A percentile compares a stretch with the other conserved stretches of the same genome.
Conservation (phyloP, 2,888 invertebrate species). For the Cephus pulcher region DNA sequence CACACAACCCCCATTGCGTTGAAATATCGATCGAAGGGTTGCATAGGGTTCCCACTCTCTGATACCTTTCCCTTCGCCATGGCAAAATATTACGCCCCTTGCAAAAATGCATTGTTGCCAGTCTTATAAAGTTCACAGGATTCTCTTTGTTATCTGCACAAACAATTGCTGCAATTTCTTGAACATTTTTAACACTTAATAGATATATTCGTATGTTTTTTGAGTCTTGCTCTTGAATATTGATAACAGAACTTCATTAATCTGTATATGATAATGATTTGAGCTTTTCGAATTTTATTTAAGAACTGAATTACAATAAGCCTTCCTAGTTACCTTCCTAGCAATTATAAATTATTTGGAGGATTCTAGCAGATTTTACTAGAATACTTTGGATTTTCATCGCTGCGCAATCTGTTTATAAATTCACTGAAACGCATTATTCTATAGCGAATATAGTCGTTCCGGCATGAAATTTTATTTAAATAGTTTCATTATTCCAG, state of each 20-base stretch:
- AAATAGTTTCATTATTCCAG: background rate
- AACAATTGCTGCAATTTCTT: background rate
- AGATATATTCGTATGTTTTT: background rate
- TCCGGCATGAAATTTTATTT: background rate
- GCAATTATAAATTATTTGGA: background rate
- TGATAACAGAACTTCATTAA: background rate
- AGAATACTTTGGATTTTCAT: background rate
- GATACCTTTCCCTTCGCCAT: background rate
- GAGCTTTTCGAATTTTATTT: background rate
- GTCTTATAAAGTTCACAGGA: background rate
- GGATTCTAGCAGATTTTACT: background rate
- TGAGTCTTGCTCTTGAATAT: background rate
- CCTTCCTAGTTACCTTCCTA: background rate
- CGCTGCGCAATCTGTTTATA: background rate
- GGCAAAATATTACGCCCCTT: background rate
- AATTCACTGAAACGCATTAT: background rate
- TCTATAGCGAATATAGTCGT: background rate
- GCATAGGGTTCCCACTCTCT: conserved; percentile 27
- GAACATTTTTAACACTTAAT: background rate
- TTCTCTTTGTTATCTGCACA: background rate
- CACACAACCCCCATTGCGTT: conserved; percentile 36
- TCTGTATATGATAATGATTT: too few relatives aligned
- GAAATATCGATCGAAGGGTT: conserved; percentile 46
- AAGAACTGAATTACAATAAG: background rate
- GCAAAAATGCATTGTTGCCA: background rate